phyloP scores from a whole-genome alignment of 1,140 invertebrate species.

The Zaprionus nigranus region DNA sequence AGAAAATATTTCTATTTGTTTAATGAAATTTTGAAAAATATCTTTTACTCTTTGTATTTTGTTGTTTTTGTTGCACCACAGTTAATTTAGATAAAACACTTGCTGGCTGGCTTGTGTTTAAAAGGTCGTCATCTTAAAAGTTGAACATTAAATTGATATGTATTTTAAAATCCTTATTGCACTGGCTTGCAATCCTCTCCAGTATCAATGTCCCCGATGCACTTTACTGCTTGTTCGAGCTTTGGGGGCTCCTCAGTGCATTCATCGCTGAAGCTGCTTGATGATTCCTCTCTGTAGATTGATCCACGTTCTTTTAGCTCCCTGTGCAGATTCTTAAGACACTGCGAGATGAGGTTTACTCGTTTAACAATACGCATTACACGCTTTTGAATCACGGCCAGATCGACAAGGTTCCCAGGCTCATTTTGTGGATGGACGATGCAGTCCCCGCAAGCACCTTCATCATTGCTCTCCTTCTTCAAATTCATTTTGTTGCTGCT shows the following conservation, averaged over 20 bases:
- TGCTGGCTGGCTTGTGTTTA: not conserved
- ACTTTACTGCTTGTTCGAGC: conserved; percentile 22
- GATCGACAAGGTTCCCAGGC: not conserved
- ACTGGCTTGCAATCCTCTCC: conserved; percentile 14
- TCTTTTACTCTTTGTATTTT: not conserved
- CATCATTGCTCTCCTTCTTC: not conserved
- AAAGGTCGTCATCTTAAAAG: not conserved
- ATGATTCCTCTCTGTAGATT: not conserved
- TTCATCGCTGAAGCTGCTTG: not conserved
- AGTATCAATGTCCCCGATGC: conserved; percentile 15
- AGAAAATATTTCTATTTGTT: not conserved
- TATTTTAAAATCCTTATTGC: not conserved
- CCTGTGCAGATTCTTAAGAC: not conserved
- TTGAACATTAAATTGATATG: not conserved
- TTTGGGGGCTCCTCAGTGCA: not conserved
- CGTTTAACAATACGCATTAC: not conserved
- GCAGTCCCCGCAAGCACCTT: not conserved
- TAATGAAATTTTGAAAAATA: not conserved
- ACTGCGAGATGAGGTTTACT: not conserved
- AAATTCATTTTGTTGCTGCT: not conserved
- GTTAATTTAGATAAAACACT: conserved; percentile 3
- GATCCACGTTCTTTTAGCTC: not conserved
- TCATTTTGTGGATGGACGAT: not conserved
- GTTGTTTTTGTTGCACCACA: not conserved
- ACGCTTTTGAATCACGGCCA: not conserved